Evolutionary conservation across 1,140 invertebrate species (phyloP).

Genomic region (Sarcophaga bullata): DNA sequence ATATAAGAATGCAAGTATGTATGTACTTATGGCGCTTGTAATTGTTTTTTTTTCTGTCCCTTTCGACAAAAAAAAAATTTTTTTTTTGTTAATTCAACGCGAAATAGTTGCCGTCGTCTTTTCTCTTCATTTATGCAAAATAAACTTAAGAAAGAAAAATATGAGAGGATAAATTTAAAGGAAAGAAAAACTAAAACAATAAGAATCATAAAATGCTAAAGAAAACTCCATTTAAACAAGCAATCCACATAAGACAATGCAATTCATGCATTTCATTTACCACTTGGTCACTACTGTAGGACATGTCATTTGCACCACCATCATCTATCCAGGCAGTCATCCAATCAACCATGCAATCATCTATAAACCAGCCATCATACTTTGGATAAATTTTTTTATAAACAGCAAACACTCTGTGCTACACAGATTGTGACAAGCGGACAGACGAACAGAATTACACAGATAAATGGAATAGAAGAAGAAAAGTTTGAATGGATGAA

Average conservation of each 20-base stretch:
- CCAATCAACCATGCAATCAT: constrained; percentile 23
- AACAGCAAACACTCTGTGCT: background rate
- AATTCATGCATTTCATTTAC: background rate
- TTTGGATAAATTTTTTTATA: constrained; percentile 6
- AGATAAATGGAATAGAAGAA: background rate
- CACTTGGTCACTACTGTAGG: background rate
- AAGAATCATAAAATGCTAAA: background rate
- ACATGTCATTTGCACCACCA: background rate
- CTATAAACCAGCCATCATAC: constrained; percentile 23
- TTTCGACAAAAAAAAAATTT: background rate
- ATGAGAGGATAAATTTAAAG: background rate
- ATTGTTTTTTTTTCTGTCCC: no score
- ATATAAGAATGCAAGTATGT: no score
- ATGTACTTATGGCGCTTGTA: no score
- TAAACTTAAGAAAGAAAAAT: background rate
- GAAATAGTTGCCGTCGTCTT: background rate
- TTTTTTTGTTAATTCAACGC: constrained; percentile 1
- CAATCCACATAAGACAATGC: background rate
- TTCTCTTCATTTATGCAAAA: background rate
- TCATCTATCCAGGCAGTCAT: background rate
- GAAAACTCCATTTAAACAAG: background rate
- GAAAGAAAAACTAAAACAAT: background rate
- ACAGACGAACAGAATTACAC: background rate
- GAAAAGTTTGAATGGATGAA: background rate
- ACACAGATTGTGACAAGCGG: background rate